Conservation (phyloP, 2,888 invertebrate genomes). For the Erebia epiphron region DNA sequence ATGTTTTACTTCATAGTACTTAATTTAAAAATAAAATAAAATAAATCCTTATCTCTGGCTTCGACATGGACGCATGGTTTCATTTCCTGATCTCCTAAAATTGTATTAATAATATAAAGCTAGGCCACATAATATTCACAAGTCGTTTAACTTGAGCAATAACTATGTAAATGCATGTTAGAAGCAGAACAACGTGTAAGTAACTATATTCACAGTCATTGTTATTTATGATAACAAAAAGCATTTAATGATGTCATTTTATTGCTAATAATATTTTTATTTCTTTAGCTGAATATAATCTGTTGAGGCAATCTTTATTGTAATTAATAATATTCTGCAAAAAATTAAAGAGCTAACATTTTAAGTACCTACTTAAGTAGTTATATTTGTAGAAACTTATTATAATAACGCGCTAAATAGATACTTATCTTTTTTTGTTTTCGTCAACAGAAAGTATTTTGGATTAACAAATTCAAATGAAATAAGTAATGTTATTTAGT, state of each 20-base stretch:
- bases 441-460: no score
- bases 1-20: no score
- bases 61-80: no score
- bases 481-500: no score
- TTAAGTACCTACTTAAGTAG: not conserved
- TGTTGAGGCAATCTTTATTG: not conserved
- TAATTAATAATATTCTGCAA: not conserved
- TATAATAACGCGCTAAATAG: no score
- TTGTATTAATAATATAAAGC: slow-evolving; percentile 9
- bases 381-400: no score
- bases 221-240: slow-evolving; percentile 4
- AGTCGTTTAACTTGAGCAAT: slow-evolving; percentile 38
- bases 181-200: slow-evolving; percentile 24
- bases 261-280: no score
- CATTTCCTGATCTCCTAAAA: no score
- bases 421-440: no score
- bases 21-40: no score
- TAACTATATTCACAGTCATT: slow-evolving; percentile 14
- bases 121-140: slow-evolving; percentile 27
- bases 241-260: slow-evolving; percentile 10
- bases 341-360: not conserved
- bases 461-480: no score
- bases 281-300: slow-evolving; percentile 1
- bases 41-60: no score
- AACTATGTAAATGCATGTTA: slow-evolving; percentile 39